Conservation (phyloP, 2,797 vertebrate genomes). For the Cossypha dichroa region DNA sequence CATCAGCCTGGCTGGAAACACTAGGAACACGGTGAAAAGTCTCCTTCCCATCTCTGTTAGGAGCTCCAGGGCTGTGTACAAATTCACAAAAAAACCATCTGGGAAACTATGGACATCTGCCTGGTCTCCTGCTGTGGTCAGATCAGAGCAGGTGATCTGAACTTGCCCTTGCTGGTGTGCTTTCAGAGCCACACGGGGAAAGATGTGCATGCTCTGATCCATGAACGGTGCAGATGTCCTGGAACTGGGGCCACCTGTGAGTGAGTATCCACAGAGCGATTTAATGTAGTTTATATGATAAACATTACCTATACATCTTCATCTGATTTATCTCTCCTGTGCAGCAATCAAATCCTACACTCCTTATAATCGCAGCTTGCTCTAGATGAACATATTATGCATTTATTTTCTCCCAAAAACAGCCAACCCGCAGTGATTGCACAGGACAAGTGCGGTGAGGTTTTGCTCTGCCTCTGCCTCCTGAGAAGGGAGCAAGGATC, state of each 20-base stretch:
- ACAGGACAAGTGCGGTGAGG: not conserved
- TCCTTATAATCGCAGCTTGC: not conserved
- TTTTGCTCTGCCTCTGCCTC: not conserved
- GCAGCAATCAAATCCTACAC: not conserved
- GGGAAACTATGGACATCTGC: not conserved
- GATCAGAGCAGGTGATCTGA: not conserved
- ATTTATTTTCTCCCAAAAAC: not conserved
- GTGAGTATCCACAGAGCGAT: not conserved
- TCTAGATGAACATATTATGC: not conserved
- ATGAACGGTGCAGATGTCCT: rapidly evolving
- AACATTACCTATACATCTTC: not conserved
- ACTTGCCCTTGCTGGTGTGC: not conserved
- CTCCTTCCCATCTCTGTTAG: not conserved
- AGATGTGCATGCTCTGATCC: not conserved
- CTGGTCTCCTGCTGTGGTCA: not conserved
- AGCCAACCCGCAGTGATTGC: not conserved
- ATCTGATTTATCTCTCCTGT: not conserved
- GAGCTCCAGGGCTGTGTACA: not conserved
- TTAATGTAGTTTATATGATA: not conserved
- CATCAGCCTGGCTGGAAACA: not conserved
- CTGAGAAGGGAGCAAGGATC: not conserved
- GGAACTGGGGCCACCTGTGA: not conserved
- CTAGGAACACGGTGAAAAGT: not conserved
- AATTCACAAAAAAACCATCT: rapidly evolving
- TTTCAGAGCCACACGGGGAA: not conserved